These are phyloP conservation scores for Periophthalmus magnuspinnatus DNA, from an alignment of 2,797 vertebrate species.

Conservation along the genomic window DNA sequence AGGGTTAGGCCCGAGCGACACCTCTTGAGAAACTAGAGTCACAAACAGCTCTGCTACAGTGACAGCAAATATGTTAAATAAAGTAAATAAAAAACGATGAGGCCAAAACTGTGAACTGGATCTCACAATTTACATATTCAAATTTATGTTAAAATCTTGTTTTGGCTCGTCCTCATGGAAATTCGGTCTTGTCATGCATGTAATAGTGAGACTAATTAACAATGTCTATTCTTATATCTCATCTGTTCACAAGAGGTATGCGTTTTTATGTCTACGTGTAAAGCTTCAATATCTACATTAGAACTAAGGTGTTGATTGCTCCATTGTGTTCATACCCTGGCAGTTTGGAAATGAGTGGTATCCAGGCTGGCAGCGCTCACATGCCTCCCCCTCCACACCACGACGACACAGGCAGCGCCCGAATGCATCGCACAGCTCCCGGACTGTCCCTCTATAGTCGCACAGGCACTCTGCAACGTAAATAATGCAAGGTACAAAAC, in stretches of 20 bases:
- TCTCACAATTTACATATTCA: too few relatives aligned
- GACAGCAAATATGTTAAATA: too few relatives aligned
- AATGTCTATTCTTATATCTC: too few relatives aligned
- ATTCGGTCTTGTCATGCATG: too few relatives aligned
- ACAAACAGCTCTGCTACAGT: too few relatives aligned
- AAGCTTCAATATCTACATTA: neutral
- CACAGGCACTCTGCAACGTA: constrained; percentile 80
- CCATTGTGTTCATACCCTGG: constrained; percentile 72
- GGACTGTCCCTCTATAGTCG: constrained; percentile 73
- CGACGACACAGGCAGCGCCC: constrained; percentile 84
- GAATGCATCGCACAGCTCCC: constrained; percentile 70
- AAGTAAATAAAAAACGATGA: too few relatives aligned
- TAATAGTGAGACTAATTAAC: too few relatives aligned
- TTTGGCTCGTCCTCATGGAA: too few relatives aligned
- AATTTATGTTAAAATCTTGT: too few relatives aligned
- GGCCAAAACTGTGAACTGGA: too few relatives aligned
- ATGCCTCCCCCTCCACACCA: constrained; percentile 75
- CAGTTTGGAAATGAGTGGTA: constrained; percentile 84
- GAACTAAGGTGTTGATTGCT: neutral
- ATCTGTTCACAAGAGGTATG: neutral
- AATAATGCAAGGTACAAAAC: neutral
- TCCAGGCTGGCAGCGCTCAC: constrained; percentile 80
- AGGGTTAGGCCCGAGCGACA: too few relatives aligned
- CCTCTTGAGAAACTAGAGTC: too few relatives aligned
- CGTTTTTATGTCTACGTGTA: neutral